Conservation (phyloP, 2,113 vertebrate genomes). For the Bothrops jararaca region DNA sequence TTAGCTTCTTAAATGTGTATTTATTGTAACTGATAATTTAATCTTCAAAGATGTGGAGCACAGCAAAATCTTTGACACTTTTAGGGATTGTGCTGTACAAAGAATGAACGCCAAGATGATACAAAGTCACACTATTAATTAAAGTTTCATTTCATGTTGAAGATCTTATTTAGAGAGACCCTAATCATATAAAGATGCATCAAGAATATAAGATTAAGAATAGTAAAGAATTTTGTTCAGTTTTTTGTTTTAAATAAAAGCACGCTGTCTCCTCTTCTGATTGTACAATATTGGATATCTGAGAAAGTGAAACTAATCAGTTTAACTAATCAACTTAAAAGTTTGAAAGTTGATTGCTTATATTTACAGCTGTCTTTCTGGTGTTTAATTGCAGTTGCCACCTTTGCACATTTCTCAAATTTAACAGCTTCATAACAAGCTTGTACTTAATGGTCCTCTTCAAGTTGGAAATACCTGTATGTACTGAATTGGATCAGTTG, state of each 20-base stretch:
- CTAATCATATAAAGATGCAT: background rate
- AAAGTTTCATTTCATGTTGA: slow-evolving; percentile 13
- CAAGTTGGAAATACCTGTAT: background rate
- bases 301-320: background rate
- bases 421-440: background rate
- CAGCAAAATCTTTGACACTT: slow-evolving; percentile 18
- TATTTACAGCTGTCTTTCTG: background rate
- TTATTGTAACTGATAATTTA: slow-evolving; percentile 54
- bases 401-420: background rate
- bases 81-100: background rate
- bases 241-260: background rate
- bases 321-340: background rate
- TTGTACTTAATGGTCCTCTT: background rate
- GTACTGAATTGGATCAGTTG: background rate
- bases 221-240: background rate
- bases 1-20: slow-evolving; percentile 48
- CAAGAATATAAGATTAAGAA: background rate
- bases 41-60: slow-evolving; percentile 12
- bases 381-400: background rate
- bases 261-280: background rate
- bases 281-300: background rate
- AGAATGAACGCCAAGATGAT: background rate
- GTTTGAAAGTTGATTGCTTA: background rate
- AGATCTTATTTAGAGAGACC: background rate
- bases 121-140: slow-evolving; percentile 1